Percentiles rank a stretch among this genome's conserved stretches.
Evolutionary conservation across 2,113 vertebrate genomes (phyloP).

Genomic region (Morone chrysops): DNA sequence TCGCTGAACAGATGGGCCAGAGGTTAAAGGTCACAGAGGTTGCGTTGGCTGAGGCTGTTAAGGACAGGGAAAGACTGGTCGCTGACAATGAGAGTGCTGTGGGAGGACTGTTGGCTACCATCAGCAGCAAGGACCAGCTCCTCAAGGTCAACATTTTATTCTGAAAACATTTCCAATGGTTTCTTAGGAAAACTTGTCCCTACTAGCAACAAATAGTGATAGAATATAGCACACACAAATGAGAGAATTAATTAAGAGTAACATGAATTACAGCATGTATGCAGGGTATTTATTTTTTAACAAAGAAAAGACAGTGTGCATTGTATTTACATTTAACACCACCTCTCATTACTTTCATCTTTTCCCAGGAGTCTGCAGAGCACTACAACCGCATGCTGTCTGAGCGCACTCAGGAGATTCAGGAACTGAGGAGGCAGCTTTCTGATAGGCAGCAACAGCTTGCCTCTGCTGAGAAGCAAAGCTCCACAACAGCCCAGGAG

Average conservation of each 20-base stretch:
- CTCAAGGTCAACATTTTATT: conserved; percentile 76
- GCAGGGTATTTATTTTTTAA: not conserved
- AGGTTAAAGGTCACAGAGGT: conserved; percentile 85
- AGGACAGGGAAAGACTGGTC: conserved; percentile 82
- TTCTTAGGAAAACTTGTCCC: not conserved
- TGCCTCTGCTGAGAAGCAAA: conserved; percentile 71
- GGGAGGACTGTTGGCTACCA: conserved; percentile 81
- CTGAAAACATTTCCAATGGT: not conserved
- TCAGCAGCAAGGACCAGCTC: conserved; percentile 86
- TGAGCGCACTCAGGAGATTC: conserved; percentile 79
- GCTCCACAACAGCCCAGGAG: conserved; percentile 73
- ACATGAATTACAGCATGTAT: not conserved
- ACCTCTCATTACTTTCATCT: conserved; percentile 15
- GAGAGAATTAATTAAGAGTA: not conserved
- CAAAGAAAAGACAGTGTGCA: not conserved
- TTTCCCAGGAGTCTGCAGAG: conserved; percentile 81
- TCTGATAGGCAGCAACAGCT: conserved; percentile 78
- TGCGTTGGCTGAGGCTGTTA: conserved; percentile 82
- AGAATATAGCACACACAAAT: not conserved
- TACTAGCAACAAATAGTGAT: not conserved
- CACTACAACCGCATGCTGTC: conserved; percentile 81
- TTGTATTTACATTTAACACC: not conserved
- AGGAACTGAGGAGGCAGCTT: conserved; percentile 81
- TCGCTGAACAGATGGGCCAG: conserved; percentile 84
- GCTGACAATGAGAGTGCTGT: conserved; percentile 84